Evolutionary conservation across 2,797 vertebrate genomes (phyloP).

Genomic region (Stomatorhinus walkeri): DNA sequence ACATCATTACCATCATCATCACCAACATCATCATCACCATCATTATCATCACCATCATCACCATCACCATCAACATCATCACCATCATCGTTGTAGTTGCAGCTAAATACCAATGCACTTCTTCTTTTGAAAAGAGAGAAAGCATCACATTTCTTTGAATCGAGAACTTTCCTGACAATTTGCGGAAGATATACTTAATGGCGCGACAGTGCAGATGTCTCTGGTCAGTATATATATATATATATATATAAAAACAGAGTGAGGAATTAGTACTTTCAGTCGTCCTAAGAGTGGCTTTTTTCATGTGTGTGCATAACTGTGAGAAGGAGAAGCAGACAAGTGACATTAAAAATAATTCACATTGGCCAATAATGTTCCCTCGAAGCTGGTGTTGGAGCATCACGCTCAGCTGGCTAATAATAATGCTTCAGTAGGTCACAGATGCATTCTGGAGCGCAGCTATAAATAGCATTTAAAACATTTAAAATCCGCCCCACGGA

Average conservation of each 20-base stretch:
- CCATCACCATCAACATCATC: neutral
- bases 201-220: neutral
- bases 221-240: neutral
- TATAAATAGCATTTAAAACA: slow-evolving; percentile 7
- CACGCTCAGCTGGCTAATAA: neutral
- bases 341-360: neutral
- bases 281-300: neutral
- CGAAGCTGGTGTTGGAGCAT: neutral
- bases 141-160: neutral
- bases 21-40: neutral
- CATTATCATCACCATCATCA: neutral
- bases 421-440: neutral
- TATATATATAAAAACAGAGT: neutral
- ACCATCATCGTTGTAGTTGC: neutral
- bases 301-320: neutral
- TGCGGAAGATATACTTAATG: neutral
- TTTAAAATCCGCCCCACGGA: neutral
- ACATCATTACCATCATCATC: neutral
- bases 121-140: neutral
- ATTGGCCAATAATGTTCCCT: neutral
- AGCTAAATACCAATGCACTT: neutral
- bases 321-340: neutral
- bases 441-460: neutral
- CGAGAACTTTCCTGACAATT: neutral
- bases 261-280: neutral